Evolutionary conservation across 2,113 vertebrate species (phyloP).

Genomic region (Danionella cerebrum): DNA sequence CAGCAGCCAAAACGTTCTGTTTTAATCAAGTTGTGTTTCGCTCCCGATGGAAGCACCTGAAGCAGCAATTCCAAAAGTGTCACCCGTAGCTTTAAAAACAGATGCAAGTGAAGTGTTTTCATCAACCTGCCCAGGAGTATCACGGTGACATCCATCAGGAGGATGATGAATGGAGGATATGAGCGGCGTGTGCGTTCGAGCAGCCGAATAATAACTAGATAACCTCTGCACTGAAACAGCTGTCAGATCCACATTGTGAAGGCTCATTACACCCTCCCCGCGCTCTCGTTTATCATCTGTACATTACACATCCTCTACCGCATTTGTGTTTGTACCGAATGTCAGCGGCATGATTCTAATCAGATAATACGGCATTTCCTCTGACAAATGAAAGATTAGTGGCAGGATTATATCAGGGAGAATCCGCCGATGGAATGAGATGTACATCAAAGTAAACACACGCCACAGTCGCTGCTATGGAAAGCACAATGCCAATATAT

Average conservation of each 20-base stretch:
- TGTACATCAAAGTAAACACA: background rate
- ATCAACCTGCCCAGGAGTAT: background rate
- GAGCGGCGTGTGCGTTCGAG: background rate
- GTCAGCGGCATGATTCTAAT: background rate
- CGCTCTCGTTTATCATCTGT: background rate
- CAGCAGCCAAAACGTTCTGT: background rate
- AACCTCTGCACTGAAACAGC: slow-evolving; percentile 2
- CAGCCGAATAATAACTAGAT: slow-evolving; percentile 1
- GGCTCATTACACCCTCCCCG: background rate
- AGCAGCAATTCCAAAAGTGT: background rate
- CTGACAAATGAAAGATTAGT: background rate
- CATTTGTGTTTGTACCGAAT: background rate
- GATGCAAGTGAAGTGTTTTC: background rate
- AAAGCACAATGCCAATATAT: no score
- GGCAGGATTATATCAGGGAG: background rate
- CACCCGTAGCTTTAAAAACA: background rate
- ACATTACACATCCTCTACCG: background rate
- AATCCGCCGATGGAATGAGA: background rate
- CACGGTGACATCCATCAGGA: background rate
- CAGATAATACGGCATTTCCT: background rate
- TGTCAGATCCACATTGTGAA: background rate
- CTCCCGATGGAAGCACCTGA: background rate
- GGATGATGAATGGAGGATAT: background rate
- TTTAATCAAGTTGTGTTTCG: background rate
- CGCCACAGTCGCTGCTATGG: no score